Base-by-base conservation (phyloP, 2,888 invertebrate genomes). In the Oxytorus armatus region DNA sequence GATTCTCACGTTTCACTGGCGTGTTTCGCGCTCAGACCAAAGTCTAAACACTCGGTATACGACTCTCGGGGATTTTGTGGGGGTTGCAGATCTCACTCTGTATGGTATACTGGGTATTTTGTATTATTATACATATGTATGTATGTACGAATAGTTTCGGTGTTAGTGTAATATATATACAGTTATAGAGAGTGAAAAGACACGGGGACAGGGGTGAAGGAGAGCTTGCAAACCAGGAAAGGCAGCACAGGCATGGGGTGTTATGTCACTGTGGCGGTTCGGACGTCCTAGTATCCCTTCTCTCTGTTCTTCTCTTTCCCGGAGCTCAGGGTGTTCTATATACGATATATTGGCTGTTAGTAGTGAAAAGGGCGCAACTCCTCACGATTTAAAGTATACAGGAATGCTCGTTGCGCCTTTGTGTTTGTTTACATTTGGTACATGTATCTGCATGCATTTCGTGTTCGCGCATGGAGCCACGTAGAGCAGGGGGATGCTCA, bases 1-100 rank as follows among this genome's bases (percentile, higher is more conserved):
- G 85, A 86, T 87, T 84, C 86, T 79, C 84, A 84, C 86, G 85
- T 88, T 87, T 87, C 88, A 86, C 79, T 85, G 86, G 82, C 85
- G 63, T 65, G 63, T 68, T 74, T 36, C 72, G 42, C 47, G 55
- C 29, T 73, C 85, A 86, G 85, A 85, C 87, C 82, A 82, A 84
- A 86, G 82, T 86, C 86, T 86, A 86, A 87, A 86, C 84, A 86
- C 84, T 86, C 76, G 78, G 74, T 74, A 74, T 79, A 69, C 79
- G 59, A 55, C 73, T 73, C 73, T 68, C 47, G 61, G 53, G 68
- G 68, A 78, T 78, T 78, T 78, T 73, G 68, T 39, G 61, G 66
- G n/a, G 39, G 61, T 36, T 55, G 66, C 36, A 49, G 61, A 39
- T 61, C 18, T 47, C 53, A 29, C 10, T 18, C 49, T 47, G 49